Evolutionary conservation across 2,113 vertebrate genomes (phyloP).

Genomic region (Astur gentilis): DNA sequence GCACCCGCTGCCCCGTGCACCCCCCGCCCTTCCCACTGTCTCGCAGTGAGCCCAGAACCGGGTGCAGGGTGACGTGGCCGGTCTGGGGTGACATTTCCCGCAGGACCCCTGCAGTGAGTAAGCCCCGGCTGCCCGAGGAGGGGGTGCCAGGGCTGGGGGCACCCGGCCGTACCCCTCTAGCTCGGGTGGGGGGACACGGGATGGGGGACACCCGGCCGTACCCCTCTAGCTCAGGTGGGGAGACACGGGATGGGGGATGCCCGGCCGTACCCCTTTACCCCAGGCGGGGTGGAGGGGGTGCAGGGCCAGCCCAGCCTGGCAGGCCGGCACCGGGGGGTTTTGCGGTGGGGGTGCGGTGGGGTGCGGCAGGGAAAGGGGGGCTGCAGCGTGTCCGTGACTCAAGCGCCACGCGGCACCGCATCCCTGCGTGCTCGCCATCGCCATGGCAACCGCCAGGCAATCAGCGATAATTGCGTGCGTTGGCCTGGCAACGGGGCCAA

Average conservation of each 20-base stretch:
- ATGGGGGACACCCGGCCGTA: neutral
- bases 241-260: neutral
- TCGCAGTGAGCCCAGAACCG: neutral
- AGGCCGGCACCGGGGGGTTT: too few relatives aligned
- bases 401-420: too few relatives aligned
- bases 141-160: neutral
- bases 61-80: neutral
- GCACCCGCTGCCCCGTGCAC: neutral
- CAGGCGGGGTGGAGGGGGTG: too few relatives aligned
- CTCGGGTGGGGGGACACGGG: neutral
- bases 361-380: too few relatives aligned
- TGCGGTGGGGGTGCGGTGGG: too few relatives aligned
- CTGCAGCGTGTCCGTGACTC: too few relatives aligned
- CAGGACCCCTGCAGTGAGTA: neutral
- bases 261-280: neutral
- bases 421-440: too few relatives aligned
- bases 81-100: neutral
- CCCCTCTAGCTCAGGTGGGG: neutral
- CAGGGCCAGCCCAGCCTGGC: too few relatives aligned
- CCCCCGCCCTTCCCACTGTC: neutral
- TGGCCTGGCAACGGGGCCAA: too few relatives aligned
- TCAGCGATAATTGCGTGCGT: too few relatives aligned
- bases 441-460: too few relatives aligned
- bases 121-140: neutral
- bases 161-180: accelerated